Percentiles rank a stretch among this genome's conserved stretches.
Evolutionary conservation across 1,140 invertebrate genomes (phyloP).

Genomic region (Bursaphelenchus mucronatus): DNA sequence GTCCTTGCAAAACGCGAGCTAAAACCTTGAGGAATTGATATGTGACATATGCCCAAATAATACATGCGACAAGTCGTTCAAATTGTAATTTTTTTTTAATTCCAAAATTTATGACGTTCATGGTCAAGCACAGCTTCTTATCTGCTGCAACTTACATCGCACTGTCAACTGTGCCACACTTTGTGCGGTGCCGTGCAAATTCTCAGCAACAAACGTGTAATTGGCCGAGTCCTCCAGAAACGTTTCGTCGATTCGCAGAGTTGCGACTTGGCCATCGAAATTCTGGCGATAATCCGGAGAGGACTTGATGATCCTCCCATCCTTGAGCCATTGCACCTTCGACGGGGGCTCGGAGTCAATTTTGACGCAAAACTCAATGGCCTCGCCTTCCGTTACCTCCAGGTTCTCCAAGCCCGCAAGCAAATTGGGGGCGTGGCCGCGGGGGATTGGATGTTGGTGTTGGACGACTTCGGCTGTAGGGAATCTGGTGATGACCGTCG

Average conservation of each 20-base stretch:
- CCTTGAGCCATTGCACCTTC: slow-evolving; percentile 79
- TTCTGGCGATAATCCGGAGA: slow-evolving; percentile 67
- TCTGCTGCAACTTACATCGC: slow-evolving; percentile 67
- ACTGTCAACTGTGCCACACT: slow-evolving; percentile 73
- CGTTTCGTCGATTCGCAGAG: slow-evolving; percentile 73
- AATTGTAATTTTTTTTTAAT: too few species aligned
- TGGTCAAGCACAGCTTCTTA: too few species aligned
- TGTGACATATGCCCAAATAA: too few species aligned
- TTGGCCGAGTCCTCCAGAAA: slow-evolving; percentile 76
- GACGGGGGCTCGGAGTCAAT: slow-evolving; percentile 72
- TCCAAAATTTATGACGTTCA: too few species aligned
- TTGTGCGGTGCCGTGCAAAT: slow-evolving; percentile 70
- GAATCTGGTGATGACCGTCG: too few species aligned
- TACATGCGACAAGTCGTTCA: too few species aligned
- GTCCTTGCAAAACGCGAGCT: too few species aligned
- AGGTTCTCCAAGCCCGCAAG: slow-evolving; percentile 26
- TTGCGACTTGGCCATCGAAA: slow-evolving; percentile 65
- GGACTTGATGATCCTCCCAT: slow-evolving; percentile 75
- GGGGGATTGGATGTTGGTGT: not conserved
- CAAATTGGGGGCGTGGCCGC: slow-evolving; percentile 18
- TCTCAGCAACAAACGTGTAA: slow-evolving; percentile 73
- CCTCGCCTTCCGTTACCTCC: slow-evolving; percentile 39
- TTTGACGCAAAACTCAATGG: slow-evolving; percentile 60
- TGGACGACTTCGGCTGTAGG: not conserved
- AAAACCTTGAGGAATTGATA: too few species aligned